These are phyloP conservation scores for Fistularia commersonii DNA, from an alignment of 2,797 vertebrate species.

Conservation along the genomic window DNA sequence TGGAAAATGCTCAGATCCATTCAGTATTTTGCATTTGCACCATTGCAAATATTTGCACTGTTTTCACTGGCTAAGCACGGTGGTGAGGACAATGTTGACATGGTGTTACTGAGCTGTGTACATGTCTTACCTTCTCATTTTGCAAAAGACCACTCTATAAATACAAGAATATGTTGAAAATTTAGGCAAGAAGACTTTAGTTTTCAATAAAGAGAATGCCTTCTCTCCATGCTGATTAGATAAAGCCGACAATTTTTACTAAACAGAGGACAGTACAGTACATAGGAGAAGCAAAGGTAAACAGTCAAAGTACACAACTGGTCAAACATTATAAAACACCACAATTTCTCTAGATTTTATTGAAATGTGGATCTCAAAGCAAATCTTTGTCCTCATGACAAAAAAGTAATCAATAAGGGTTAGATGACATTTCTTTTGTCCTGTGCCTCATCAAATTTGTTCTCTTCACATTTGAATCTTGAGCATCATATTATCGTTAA, in stretches of 20 bases:
- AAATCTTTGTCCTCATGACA: too few relatives aligned
- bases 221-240: conserved; percentile 98
- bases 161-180: conserved; percentile 99
- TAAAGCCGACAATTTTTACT: conserved; percentile 55
- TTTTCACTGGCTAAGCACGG: conserved; percentile 71
- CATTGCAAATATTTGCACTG: conserved; percentile 57
- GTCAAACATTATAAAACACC: background rate
- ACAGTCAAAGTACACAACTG: conserved; percentile 9
- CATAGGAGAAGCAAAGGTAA: conserved; percentile 49
- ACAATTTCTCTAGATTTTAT: background rate
- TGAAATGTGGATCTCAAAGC: too few relatives aligned
- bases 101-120: conserved; percentile 95
- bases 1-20: conserved; percentile 39
- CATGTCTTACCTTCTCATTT: conserved; percentile 99
- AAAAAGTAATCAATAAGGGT: too few relatives aligned
- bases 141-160: conserved; percentile 99
- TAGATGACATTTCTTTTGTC: too few relatives aligned
- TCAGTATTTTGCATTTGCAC: conserved; percentile 72
- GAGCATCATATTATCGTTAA: too few relatives aligned
- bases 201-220: conserved; percentile 95
- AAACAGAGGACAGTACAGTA: conserved; percentile 47
- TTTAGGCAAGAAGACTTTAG: conserved; percentile 99
- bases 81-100: conserved; percentile 87
- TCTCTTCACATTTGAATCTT: too few relatives aligned
- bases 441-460: too few relatives aligned